Evolutionary conservation across 1,140 invertebrate species (phyloP).

Genomic region (Olivierus martensii): DNA sequence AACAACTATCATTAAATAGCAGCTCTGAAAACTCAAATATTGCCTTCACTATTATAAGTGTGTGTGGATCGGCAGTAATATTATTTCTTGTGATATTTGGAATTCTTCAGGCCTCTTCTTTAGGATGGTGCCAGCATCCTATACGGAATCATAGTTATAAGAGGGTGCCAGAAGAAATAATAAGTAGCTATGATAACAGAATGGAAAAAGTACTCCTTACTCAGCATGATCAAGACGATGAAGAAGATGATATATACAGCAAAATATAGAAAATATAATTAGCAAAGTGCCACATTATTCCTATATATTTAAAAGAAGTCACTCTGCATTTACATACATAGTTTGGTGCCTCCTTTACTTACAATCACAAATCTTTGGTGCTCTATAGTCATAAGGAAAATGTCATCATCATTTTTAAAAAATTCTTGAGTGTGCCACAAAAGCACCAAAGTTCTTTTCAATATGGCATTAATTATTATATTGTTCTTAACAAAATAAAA

Average conservation of each 20-base stretch:
- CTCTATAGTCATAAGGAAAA: too few relatives aligned
- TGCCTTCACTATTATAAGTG: constrained; percentile 3
- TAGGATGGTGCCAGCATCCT: not conserved
- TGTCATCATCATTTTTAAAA: too few relatives aligned
- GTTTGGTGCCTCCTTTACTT: too few relatives aligned
- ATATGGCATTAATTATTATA: too few relatives aligned
- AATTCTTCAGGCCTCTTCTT: constrained; percentile 1
- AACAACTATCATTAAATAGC: not conserved
- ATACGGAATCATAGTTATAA: constrained; percentile 1
- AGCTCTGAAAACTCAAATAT: constrained; percentile 1
- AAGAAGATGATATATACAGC: constrained; percentile 11
- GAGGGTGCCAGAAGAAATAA: constrained; percentile 1
- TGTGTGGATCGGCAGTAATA: constrained; percentile 3
- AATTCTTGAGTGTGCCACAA: too few relatives aligned
- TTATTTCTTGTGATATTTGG: constrained; percentile 6
- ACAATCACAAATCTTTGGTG: too few relatives aligned
- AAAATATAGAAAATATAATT: constrained; percentile 1
- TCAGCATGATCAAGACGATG: constrained; percentile 2
- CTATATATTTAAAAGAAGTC: too few relatives aligned
- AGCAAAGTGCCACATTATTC: too few relatives aligned
- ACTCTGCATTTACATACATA: too few relatives aligned
- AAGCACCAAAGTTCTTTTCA: too few relatives aligned
- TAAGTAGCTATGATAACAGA: constrained; percentile 4
- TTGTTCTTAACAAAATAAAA: too few relatives aligned
- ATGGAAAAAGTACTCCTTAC: constrained; percentile 11